These are phyloP conservation scores for Pristiophorus japonicus DNA, from an alignment of 2,113 vertebrate species.

Conservation along the genomic window DNA sequence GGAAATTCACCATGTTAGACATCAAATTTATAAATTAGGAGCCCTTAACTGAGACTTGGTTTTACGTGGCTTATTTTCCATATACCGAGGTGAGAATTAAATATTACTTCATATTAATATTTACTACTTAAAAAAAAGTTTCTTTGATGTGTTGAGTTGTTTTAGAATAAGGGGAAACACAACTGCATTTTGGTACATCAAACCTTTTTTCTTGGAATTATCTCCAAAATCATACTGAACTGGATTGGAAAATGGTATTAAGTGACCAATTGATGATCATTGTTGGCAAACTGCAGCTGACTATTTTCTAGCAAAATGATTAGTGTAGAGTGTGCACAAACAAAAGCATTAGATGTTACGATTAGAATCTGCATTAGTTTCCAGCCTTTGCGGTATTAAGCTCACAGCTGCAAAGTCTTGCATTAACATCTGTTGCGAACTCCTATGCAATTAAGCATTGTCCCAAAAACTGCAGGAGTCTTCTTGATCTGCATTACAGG, in stretches of 20 bases:
- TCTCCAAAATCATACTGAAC: not conserved
- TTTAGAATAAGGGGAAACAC: not conserved
- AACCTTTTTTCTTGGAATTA: not conserved
- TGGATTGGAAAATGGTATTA: not conserved
- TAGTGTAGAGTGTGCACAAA: not conserved
- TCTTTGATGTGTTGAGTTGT: not conserved
- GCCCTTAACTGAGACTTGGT: not conserved
- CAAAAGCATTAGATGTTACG: not conserved
- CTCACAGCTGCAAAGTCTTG: constrained; percentile 9
- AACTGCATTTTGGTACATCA: not conserved
- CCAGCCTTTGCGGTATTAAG: not conserved
- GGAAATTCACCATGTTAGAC: too few species aligned
- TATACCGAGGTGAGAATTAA: not conserved
- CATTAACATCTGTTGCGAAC: constrained; percentile 2
- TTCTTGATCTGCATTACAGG: not conserved
- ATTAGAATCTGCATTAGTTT: constrained; percentile 8
- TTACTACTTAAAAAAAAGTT: not conserved
- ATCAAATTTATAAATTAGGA: not conserved
- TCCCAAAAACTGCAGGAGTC: not conserved
- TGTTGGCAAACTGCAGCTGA: not conserved
- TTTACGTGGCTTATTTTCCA: not conserved
- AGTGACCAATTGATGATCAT: not conserved
- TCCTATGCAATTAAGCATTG: not conserved
- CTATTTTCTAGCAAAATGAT: not conserved
- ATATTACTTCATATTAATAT: not conserved